phyloP scores from a whole-genome alignment of 2,113 vertebrate genomes.

The Aegithalos caudatus region DNA sequence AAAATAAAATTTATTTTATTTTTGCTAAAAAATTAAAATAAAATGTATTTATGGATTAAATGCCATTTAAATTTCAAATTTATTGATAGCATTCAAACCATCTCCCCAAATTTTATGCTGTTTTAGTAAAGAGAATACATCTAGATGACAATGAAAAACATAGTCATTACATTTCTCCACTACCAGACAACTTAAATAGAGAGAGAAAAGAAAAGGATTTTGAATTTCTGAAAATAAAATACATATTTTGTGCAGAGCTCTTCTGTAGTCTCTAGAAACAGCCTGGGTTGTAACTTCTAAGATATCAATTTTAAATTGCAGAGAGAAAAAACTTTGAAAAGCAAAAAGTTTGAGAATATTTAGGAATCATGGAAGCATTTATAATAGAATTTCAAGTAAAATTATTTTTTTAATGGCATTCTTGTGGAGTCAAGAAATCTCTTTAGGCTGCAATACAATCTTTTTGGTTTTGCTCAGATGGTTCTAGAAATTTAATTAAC shows the following conservation, averaged over 20 bases:
- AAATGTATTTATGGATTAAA: not conserved
- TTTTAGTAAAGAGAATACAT: not conserved
- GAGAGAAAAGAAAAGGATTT: not conserved
- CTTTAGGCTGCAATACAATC: not conserved
- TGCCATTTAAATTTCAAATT: not conserved
- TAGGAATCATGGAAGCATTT: not conserved
- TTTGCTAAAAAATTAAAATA: not conserved
- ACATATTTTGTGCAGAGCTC: fast-evolving
- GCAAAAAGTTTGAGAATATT: not conserved
- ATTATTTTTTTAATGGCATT: not conserved
- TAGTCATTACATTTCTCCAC: not conserved
- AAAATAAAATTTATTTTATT: not conserved
- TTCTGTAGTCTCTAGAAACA: not conserved
- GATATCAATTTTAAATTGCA: not conserved
- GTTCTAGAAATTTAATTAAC: not conserved
- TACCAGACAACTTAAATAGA: not conserved
- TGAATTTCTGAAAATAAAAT: not conserved
- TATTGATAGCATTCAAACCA: not conserved
- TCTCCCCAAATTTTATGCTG: not conserved
- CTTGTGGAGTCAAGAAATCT: not conserved
- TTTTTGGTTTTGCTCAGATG: not conserved
- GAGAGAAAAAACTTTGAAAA: not conserved
- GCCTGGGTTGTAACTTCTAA: not conserved
- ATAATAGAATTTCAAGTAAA: not conserved
- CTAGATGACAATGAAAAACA: not conserved